Percentiles rank a stretch among this genome's conserved stretches.
Evolutionary conservation across 2,797 vertebrate species (phyloP).

Genomic region (Semaprochilodus insignis): DNA sequence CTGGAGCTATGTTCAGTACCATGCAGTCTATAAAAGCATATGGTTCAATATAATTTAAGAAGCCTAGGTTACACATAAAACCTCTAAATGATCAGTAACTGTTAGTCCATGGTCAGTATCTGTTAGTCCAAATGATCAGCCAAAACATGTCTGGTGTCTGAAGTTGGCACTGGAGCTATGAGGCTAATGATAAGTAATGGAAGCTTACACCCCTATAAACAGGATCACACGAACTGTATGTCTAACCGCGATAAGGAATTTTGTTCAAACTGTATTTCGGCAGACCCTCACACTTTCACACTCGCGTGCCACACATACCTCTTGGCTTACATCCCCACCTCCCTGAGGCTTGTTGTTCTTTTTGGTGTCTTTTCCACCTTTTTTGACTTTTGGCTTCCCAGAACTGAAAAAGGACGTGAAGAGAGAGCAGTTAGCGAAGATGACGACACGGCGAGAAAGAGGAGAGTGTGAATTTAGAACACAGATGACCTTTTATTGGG

Average conservation of each 20-base stretch:
- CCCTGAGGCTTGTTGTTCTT: conserved; percentile 74
- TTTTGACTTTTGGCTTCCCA: conserved; percentile 86
- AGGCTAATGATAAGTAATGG: background rate
- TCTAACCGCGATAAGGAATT: no score
- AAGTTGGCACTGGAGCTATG: no score
- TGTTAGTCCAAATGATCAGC: no score
- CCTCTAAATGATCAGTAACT: no score
- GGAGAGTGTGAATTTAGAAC: background rate
- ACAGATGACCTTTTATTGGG: conserved; percentile 66
- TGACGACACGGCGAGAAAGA: background rate
- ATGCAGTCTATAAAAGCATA: no score
- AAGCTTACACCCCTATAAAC: background rate
- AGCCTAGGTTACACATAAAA: no score
- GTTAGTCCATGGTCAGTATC: no score
- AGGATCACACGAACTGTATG: background rate
- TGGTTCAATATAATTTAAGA: no score
- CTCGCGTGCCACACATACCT: conserved; percentile 69
- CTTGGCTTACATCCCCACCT: conserved; percentile 69
- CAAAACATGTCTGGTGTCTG: no score
- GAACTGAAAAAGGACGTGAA: conserved; percentile 67
- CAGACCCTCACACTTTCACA: background rate
- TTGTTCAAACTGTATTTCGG: no score
- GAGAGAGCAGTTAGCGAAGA: background rate
- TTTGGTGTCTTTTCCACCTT: conserved; percentile 84
- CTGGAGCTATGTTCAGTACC: no score